Evolutionary conservation across 2,888 invertebrate genomes (phyloP).

Genomic region (Argynnis bischoffii): DNA sequence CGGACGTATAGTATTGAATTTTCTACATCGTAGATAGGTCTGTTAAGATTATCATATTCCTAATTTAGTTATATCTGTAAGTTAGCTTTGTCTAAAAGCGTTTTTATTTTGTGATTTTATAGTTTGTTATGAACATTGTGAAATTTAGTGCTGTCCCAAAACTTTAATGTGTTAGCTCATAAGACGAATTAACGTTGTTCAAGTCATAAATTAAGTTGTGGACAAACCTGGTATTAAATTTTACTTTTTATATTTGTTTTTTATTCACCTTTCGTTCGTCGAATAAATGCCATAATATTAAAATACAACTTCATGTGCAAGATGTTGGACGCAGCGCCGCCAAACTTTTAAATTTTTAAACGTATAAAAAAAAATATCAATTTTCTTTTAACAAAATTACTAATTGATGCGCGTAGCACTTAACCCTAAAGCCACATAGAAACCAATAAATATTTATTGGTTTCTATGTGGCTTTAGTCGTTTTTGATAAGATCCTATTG

Average conservation of each 20-base stretch:
- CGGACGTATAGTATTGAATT: constrained; percentile 57
- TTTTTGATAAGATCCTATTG: no score
- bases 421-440: no score
- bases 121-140: constrained; percentile 42
- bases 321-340: no score
- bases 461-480: no score
- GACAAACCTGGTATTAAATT: constrained; percentile 65
- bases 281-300: no score
- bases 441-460: no score
- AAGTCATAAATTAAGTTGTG: constrained; percentile 58
- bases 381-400: no score
- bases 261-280: constrained; percentile 18
- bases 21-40: constrained; percentile 55
- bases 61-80: constrained; percentile 38
- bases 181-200: constrained; percentile 26
- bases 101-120: constrained; percentile 57
- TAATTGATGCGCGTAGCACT: no score
- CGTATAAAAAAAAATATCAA: no score
- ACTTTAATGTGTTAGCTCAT: constrained; percentile 36
- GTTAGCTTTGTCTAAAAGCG: constrained; percentile 36
- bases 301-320: no score
- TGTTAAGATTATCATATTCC: constrained; percentile 39
- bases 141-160: constrained; percentile 42
- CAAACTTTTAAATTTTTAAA: no score
- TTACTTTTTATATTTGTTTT: constrained; percentile 43